Evolutionary conservation across 2,888 invertebrate genomes (phyloP).

Genomic region (Microctonus hyperodae): DNA sequence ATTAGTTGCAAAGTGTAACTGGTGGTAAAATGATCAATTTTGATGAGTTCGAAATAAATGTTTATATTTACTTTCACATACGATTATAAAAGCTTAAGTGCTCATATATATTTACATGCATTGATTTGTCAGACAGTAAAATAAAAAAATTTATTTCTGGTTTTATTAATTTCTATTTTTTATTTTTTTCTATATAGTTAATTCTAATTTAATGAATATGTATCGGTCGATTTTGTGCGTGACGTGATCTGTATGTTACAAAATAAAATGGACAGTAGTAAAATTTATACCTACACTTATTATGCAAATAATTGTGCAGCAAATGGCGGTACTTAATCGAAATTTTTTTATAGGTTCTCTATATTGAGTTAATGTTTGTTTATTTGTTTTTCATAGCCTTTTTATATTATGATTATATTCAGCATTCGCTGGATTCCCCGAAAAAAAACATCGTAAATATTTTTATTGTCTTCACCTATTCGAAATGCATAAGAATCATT

Average conservation of each 20-base stretch:
- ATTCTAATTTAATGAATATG: not conserved
- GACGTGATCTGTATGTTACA: not conserved
- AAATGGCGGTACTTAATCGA: constrained; percentile 25
- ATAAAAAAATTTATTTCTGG: not conserved
- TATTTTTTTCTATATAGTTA: not conserved
- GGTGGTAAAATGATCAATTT: constrained; percentile 55
- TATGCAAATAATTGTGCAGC: constrained; percentile 17
- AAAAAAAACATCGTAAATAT: constrained; percentile 20
- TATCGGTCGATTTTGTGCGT: not conserved
- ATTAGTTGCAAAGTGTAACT: constrained; percentile 53
- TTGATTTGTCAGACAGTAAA: no score
- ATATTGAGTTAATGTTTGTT: not conserved
- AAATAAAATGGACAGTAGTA: constrained; percentile 16
- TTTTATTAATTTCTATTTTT: not conserved
- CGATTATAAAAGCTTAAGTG: no score
- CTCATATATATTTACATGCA: no score
- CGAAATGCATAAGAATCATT: not conserved
- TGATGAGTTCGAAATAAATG: constrained; percentile 32
- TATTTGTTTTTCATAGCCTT: not conserved
- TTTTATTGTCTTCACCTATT: constrained; percentile 15
- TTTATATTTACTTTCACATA: not conserved
- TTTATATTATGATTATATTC: not conserved
- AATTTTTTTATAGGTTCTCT: constrained; percentile 11
- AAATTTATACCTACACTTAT: constrained; percentile 19
- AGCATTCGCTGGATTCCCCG: not conserved